Evolutionary conservation across 2,888 invertebrate species (phyloP), one percentile per base, ranked within the genome.

Genomic region (Hedya salicella): DNA sequence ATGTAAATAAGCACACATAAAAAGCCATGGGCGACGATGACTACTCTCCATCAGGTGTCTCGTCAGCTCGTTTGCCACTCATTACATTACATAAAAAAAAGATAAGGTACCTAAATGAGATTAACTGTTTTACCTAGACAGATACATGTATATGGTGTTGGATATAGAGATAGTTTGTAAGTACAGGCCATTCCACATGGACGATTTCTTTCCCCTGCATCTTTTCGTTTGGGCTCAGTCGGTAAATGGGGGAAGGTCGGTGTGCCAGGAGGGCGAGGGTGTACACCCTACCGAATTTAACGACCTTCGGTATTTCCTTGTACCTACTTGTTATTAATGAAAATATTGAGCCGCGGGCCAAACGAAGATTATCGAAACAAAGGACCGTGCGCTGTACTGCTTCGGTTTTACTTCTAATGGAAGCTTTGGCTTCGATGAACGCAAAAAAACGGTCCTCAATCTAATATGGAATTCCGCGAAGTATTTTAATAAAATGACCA

Each of bases 221-320:
- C 40, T 25, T n/a, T 46, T 44, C 49, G 32, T 64, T 48, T 54
- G 48, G 30, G 54, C 63, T 65, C 30, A 54, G 62, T 72, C 62
- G 67, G 77, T 72, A 73, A 78, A 75, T 76, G 73, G 78, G 82
- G 82, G 76, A 83, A 81, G 80, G 82, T 81, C 79, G 77, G 69
- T 71, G 74, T 72, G 75, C 75, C 59, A 71, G 68, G 72, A 76
- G 79, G 78, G 77, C 70, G 67, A 70, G 69, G 69, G 70, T 64
- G 67, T 42, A 25, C 13, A 25, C 54, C 54, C 53, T 16, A 54
- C 66, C 66, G 40, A 61, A 67, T 59, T 61, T 62, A 56, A 62
- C 62, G 46, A 60, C 60, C 36, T 64, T 59, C 57, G 50, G 57
- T 59, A 32, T 44, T 50, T 42, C 30, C 32, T 19, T 32, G 13